phyloP scores from a whole-genome alignment of 2,797 vertebrate species.

The Scolopax bukidnonensis region DNA sequence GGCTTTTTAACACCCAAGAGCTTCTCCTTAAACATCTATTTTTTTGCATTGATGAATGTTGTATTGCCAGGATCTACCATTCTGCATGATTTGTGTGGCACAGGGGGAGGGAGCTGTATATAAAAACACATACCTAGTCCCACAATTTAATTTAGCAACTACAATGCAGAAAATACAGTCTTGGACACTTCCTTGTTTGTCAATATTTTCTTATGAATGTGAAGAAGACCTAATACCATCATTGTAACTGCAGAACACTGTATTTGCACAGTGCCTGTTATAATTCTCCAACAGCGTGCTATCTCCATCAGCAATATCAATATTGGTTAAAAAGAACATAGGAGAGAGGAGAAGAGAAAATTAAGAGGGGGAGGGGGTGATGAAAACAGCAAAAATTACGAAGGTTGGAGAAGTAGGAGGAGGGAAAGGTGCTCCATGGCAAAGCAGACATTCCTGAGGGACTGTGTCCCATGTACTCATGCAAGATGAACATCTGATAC shows the following conservation, averaged over 20 bases:
- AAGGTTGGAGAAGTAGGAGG: not conserved
- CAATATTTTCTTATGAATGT: not conserved
- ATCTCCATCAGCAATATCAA: too few relatives aligned
- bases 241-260: not conserved
- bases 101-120: not conserved
- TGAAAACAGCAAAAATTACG: not conserved
- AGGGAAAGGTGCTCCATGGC: not conserved
- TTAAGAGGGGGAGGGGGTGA: rapidly evolving
- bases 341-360: not conserved
- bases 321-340: not conserved
- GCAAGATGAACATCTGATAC: not conserved
- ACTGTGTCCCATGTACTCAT: not conserved
- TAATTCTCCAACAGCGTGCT: not conserved
- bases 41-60: not conserved
- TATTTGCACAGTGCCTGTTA: not conserved
- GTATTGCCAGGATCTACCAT: not conserved
- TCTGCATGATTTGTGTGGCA: not conserved
- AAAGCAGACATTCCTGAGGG: not conserved
- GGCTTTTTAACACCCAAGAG: not conserved
- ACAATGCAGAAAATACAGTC: not conserved
- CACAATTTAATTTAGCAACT: not conserved
- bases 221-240: not conserved
- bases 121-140: not conserved
- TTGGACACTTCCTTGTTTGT: not conserved
- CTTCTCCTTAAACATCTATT: not conserved